Percentiles rank a stretch among this genome's conserved stretches.
phyloP scores from a whole-genome alignment of 2,888 invertebrate species.

The Andrena flavipes region DNA sequence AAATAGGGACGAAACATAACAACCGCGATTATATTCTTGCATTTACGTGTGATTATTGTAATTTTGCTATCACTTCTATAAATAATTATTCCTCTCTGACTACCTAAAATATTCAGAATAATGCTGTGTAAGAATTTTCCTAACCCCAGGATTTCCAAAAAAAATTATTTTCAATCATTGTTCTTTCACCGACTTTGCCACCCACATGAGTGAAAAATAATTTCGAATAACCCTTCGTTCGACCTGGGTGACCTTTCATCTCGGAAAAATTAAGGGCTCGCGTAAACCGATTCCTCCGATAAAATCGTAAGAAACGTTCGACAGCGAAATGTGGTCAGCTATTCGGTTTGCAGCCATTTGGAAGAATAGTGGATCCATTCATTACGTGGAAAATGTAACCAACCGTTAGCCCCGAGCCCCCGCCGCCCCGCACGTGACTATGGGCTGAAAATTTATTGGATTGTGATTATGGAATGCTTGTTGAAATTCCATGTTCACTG shows the following conservation, averaged over 20 bases:
- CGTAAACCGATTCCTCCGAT: neutral
- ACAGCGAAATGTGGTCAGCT: slow-evolving; percentile 1
- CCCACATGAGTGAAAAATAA: neutral
- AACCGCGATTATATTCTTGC: too few species aligned
- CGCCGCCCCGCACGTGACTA: neutral
- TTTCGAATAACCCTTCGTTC: neutral
- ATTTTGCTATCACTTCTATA: too few species aligned
- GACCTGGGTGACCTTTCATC: neutral
- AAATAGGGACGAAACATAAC: too few species aligned
- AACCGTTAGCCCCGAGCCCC: neutral
- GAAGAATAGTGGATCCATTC: slow-evolving; percentile 17
- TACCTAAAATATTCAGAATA: too few species aligned
- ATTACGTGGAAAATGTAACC: slow-evolving; percentile 18
- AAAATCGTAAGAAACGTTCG: slow-evolving; percentile 32
- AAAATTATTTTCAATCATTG: too few species aligned
- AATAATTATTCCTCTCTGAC: too few species aligned
- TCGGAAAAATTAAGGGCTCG: slow-evolving; percentile 6
- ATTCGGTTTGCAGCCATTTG: slow-evolving; percentile 10
- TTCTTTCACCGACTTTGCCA: too few species aligned
- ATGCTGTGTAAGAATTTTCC: too few species aligned
- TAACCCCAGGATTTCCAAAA: too few species aligned
- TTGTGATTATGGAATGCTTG: slow-evolving; percentile 12
- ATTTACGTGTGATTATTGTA: too few species aligned
- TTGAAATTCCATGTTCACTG: slow-evolving; percentile 3
- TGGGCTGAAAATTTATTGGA: slow-evolving; percentile 23